Evolutionary conservation across 2,113 vertebrate species (phyloP).

Genomic region (Morone chrysops): DNA sequence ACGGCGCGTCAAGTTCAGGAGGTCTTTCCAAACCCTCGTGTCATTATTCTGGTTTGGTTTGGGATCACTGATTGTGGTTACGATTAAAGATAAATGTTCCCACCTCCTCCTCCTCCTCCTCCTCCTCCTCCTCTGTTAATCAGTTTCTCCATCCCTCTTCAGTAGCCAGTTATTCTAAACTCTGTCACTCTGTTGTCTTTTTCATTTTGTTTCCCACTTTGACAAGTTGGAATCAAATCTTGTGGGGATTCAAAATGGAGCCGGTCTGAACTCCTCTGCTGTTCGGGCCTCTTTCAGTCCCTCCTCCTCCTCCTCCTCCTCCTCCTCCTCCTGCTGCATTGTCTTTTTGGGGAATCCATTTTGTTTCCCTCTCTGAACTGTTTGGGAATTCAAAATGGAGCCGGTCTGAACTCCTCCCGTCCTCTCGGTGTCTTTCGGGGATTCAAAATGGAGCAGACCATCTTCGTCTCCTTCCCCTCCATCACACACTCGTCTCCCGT

Average conservation of each 20-base stretch:
- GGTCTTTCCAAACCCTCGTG: neutral
- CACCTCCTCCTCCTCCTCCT: neutral
- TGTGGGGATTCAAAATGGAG: neutral
- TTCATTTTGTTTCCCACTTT: neutral
- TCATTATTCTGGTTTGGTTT: neutral
- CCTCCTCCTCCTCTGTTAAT: neutral
- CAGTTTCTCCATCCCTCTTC: neutral
- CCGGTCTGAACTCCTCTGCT: neutral
- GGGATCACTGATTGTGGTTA: neutral
- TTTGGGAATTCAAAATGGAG: constrained; percentile 5
- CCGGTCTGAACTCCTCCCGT: neutral
- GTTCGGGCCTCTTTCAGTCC: neutral
- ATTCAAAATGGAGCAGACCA: constrained; percentile 10
- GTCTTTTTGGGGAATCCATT: neutral
- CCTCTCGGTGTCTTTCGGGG: neutral
- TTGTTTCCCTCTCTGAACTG: neutral
- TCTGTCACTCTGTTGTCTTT: neutral
- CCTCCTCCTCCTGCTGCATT: neutral
- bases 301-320: too few species aligned
- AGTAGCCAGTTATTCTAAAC: neutral
- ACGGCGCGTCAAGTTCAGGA: neutral
- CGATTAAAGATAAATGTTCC: neutral
- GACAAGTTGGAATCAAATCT: neutral
- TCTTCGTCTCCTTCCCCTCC: neutral
- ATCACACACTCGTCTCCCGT: neutral